A percentile compares a stretch with the other conserved stretches of the same genome.
Evolutionary conservation across 1,140 invertebrate genomes (phyloP).

Genomic region (Conopomorpha cramerella): DNA sequence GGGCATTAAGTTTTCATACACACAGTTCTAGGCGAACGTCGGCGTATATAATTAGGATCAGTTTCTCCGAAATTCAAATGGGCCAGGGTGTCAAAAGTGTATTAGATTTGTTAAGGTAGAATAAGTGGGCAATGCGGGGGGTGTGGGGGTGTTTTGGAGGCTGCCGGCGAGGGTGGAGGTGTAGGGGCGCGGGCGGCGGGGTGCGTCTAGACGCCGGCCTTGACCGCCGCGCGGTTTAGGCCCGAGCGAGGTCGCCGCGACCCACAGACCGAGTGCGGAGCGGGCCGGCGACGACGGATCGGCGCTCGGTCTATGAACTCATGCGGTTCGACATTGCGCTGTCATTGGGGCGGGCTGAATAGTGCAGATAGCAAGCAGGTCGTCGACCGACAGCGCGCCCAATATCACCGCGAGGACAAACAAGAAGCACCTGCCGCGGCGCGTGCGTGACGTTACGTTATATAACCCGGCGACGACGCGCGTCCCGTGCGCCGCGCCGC

Average conservation of each 20-base stretch:
- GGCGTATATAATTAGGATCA: no score
- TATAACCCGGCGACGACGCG: no score
- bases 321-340: conserved; percentile 44
- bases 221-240: conserved; percentile 49
- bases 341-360: conserved; percentile 51
- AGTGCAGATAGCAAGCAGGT: conserved; percentile 43
- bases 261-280: conserved; percentile 37
- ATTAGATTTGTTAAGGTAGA: conserved; percentile 28
- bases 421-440: conserved; percentile 25
- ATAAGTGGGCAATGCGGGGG: conserved; percentile 14
- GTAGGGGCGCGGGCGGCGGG: conserved; percentile 15
- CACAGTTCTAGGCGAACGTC: no score
- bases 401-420: conserved; percentile 42
- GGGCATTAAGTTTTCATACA: no score
- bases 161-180: conserved; percentile 8
- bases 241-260: conserved; percentile 34
- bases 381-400: conserved; percentile 39
- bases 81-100: no score
- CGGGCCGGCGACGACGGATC: conserved; percentile 4
- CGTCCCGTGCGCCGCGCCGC: background rate
- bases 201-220: conserved; percentile 51
- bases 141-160: conserved; percentile 10
- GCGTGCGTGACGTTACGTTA: conserved; percentile 21
- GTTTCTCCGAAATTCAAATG: no score
- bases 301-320: conserved; percentile 41